Percentiles rank a stretch among this genome's conserved stretches.
These are phyloP conservation scores for Hippolais icterina DNA, from an alignment of 2,113 vertebrate species.

Conservation along the genomic window DNA sequence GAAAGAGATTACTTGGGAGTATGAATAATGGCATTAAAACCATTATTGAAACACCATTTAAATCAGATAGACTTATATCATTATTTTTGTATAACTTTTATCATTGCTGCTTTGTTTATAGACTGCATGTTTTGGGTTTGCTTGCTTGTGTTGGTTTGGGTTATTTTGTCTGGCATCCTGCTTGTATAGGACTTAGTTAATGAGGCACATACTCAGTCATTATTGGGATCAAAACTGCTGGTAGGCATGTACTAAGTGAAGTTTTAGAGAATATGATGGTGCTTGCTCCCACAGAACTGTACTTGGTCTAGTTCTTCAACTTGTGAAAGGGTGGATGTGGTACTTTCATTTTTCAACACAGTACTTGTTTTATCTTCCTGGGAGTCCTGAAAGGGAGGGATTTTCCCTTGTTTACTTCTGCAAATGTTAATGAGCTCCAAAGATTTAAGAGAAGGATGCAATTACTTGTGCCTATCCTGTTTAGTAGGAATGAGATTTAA, in stretches of 20 bases:
- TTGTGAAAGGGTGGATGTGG: neutral
- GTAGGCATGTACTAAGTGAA: neutral
- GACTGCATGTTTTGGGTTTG: neutral
- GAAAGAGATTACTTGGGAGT: neutral
- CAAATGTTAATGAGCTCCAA: neutral
- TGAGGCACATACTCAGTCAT: neutral
- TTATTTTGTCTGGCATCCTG: neutral
- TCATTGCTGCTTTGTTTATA: neutral
- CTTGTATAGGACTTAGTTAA: neutral
- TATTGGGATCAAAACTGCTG: neutral
- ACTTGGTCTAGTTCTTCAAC: neutral
- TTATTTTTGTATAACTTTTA: neutral
- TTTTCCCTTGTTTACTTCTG: slow-evolving; percentile 31
- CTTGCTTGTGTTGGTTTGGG: neutral
- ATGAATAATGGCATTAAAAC: neutral
- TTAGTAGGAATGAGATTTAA: slow-evolving; percentile 23
- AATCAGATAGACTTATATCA: neutral
- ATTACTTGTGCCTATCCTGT: slow-evolving; percentile 16
- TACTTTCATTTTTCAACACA: neutral
- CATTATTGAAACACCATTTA: neutral
- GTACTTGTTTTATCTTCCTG: neutral
- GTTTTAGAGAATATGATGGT: neutral
- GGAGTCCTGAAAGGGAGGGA: neutral
- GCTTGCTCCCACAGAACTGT: neutral
- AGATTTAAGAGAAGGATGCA: slow-evolving; percentile 21